phyloP scores from a whole-genome alignment of 2,797 vertebrate genomes.

The Falco cherrug region DNA sequence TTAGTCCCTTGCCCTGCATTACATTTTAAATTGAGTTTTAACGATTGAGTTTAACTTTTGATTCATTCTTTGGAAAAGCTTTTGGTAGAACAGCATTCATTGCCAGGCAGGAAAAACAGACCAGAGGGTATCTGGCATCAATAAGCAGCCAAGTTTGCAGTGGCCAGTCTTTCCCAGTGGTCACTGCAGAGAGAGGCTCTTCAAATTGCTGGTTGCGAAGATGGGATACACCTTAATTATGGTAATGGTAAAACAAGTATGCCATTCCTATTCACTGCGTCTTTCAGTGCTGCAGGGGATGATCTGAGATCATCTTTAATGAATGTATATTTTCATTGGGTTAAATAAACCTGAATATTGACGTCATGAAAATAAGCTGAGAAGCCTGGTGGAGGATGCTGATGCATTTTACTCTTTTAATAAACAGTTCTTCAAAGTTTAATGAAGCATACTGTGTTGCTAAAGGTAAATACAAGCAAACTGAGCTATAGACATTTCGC shows the following conservation, averaged over 20 bases:
- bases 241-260: background rate
- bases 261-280: background rate
- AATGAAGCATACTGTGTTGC: background rate
- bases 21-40: background rate
- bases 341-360: constrained; percentile 66
- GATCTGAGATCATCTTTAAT: background rate
- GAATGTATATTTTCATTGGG: constrained; percentile 74
- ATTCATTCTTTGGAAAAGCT: background rate
- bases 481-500: background rate
- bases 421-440: constrained; percentile 21
- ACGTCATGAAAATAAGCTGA: constrained; percentile 49
- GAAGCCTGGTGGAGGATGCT: constrained; percentile 1
- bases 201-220: background rate
- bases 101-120: background rate
- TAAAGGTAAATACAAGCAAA: constrained; percentile 42
- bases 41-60: background rate
- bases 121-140: background rate
- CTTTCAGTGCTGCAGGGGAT: constrained; percentile 22
- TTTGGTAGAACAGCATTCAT: background rate
- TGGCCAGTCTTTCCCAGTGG: background rate
- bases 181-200: background rate
- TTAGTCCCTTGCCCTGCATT: background rate
- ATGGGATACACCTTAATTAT: background rate
- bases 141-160: background rate
- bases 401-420: constrained; percentile 4